Base-by-base conservation (phyloP, 2,888 invertebrate species). In the Gerris lacustris region DNA sequence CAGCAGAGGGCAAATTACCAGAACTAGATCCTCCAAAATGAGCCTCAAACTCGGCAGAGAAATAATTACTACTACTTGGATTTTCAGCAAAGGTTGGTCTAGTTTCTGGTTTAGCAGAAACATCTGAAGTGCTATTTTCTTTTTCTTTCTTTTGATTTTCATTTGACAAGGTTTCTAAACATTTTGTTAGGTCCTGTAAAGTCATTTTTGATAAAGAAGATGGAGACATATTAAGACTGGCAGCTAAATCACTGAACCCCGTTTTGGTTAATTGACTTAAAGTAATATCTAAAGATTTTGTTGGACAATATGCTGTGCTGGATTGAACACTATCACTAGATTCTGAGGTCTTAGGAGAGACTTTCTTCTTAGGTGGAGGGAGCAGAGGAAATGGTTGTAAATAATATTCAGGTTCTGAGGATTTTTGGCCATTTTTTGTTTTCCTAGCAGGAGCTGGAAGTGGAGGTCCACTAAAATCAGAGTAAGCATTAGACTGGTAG, bases 171-270 rank as follows among this genome's bases (percentile, higher is more conserved):
- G 76, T 78, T 0, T 91, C 86, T 44, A 94, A 83, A 79, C 91
- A 91, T 70, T 88, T 87, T 0, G 94, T 93, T 63, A 94, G 83
- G 80, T 94, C 93, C 43, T 92, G 91, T 72, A 94, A 82, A 0
- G 94, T 94, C 88, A 94, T 89, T 71, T 89, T 90, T 69, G 91
- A 91, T 67, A 94, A 81, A 72, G 91, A 88, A 68, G 86, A 85
- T 0, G 90, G 85, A 0, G 92, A 91, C 77, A 94, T 91, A 75
- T 88, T 88, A 72, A 86, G 83, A 82, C 89, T 89, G 18, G 82
- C 79, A 0, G 94, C 91, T 71, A 94, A 81, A 74, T 94, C 92
- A 75, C 89, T 89, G 78, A 94, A 86, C 75, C 90, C 90, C 78
- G 91, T 86, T 4, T 91, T 88, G 45, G 93, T 88, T 72, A 94